Conservation (phyloP, 1,140 invertebrate genomes). For the Magallana gigas region DNA sequence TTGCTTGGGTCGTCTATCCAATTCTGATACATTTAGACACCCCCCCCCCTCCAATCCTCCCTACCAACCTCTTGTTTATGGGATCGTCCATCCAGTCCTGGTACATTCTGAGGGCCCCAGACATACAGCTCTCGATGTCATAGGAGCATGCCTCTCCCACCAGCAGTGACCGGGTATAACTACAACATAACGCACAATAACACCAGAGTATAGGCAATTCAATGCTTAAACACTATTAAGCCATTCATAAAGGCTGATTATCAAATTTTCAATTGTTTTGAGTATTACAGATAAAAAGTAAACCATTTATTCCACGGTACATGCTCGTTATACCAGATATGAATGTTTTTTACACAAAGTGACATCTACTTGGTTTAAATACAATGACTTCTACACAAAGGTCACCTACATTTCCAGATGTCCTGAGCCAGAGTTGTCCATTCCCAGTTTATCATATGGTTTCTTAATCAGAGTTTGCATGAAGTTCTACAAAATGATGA, state of each 20-base stretch:
- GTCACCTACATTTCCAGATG: slow-evolving; percentile 37
- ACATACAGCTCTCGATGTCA: slow-evolving; percentile 58
- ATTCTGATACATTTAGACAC: too few relatives aligned
- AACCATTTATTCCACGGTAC: too few relatives aligned
- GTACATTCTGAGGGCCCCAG: slow-evolving; percentile 54
- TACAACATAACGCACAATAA: neutral
- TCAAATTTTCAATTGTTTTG: too few relatives aligned
- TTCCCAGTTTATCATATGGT: slow-evolving; percentile 5
- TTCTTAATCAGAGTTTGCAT: neutral
- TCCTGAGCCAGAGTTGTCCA: slow-evolving; percentile 22
- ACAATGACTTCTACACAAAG: neutral
- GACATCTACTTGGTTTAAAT: too few relatives aligned
- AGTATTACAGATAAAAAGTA: too few relatives aligned
- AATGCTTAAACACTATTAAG: too few relatives aligned
- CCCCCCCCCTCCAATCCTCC: too few relatives aligned
- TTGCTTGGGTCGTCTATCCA: too few relatives aligned
- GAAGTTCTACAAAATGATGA: neutral
- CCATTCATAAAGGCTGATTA: too few relatives aligned
- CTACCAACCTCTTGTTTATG: slow-evolving; percentile 53
- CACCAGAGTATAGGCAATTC: too few relatives aligned
- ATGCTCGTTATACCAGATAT: too few relatives aligned
- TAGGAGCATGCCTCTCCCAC: slow-evolving; percentile 61
- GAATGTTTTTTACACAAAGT: too few relatives aligned
- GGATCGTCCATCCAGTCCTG: slow-evolving; percentile 65
- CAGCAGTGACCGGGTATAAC: slow-evolving; percentile 46